Evolutionary conservation across 2,797 vertebrate species (phyloP), one percentile per base, ranked within the genome.

Genomic region (Mallotus villosus): DNA sequence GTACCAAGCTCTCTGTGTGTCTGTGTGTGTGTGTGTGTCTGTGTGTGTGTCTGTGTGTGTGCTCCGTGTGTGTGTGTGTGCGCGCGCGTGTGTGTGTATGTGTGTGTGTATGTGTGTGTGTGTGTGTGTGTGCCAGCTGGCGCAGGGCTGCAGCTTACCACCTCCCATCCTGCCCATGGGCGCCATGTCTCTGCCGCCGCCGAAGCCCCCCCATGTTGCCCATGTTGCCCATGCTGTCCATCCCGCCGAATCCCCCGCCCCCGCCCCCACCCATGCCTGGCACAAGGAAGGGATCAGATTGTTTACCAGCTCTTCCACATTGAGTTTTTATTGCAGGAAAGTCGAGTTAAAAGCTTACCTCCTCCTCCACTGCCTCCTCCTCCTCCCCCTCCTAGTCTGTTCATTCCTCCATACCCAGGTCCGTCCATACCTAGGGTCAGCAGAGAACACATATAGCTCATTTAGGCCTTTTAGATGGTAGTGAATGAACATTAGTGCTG

Each of bases 151-250:
- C 8, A 61, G 37, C 32, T 80, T 88, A 98, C 97, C 97, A 98
- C 97, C 97, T 94, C 95, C 94, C 95, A 98, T 96, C 72, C 97
- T 92, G 78, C 92, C 92, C 86, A 95, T 94, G 82, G 92, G 85
- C 0, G 81, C 79, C 90, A 93, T 86, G 85, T 93, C 92, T 86
- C 94, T 90, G 59, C 88, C 87, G 59, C 88, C 87, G 68, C 96
- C 95, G 85, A 96, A 98, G 87, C 95, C 94, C 0, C 68, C 95
- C 95, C 94, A 98, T 95, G 86, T 89, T 95, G 70, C 94, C 93
- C 92, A 98, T 93, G 80, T 8, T 46, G 41, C 9, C 41, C 41
- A n/a, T n/a, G 17, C 88, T 94, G 84, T 98, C 95, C 94, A 99
- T 95, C 69, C 94, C 92, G 67, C 92, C 93, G 85, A 95, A 98